These are phyloP conservation scores for Oxystoma pomonae DNA, from an alignment of 2,888 invertebrate genomes.

Conservation along the genomic window DNA sequence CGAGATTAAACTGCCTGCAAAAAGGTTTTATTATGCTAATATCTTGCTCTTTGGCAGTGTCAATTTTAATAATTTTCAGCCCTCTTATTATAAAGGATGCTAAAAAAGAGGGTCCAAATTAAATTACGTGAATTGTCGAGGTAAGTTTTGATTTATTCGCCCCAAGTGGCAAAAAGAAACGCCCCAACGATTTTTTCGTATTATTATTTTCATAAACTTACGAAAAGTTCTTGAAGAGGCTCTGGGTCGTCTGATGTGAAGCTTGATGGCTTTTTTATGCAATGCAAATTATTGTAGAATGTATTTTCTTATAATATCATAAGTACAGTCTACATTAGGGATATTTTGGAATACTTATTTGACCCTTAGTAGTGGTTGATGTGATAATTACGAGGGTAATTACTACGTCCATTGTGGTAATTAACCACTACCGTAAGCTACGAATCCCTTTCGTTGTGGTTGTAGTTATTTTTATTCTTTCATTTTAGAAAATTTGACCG, in stretches of 20 bases:
- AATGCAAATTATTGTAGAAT: not conserved
- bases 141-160: not conserved
- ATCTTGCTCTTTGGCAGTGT: slow-evolving; percentile 13
- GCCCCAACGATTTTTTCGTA: not conserved
- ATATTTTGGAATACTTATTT: no score
- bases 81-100: slow-evolving; percentile 7
- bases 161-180: not conserved
- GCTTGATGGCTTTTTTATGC: not conserved
- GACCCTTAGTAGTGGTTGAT: no score
- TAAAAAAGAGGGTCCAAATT: not conserved
- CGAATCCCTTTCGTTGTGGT: no score
- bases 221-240: not conserved
- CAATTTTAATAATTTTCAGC: slow-evolving; percentile 22
- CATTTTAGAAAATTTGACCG: no score
- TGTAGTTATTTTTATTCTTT: no score
- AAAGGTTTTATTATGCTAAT: slow-evolving; percentile 15
- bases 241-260: not conserved
- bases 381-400: no score
- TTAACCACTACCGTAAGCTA: no score
- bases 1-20: slow-evolving; percentile 9
- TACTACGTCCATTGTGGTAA: no score
- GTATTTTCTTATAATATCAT: no score
- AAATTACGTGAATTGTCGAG: not conserved
- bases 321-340: no score
- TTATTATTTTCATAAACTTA: not conserved